Evolutionary conservation across 2,888 invertebrate species (phyloP).

Genomic region (Leptinotarsa tumamoca): DNA sequence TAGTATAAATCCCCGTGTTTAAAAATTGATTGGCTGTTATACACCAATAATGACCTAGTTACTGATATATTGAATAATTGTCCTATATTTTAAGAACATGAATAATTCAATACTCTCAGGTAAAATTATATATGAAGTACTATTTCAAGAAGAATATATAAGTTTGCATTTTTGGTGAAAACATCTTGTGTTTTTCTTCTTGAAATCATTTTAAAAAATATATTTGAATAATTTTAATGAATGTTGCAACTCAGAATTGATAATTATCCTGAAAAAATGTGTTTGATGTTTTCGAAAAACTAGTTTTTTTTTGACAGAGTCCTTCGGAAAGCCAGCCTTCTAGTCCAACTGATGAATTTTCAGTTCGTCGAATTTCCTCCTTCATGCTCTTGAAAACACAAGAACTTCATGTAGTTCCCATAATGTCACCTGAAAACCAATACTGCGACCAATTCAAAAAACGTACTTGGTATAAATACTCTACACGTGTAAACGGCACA

Average conservation of each 20-base stretch:
- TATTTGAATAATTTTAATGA: no score
- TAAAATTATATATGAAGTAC: no score
- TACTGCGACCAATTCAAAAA: conserved; percentile 63
- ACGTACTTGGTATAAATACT: conserved; percentile 75
- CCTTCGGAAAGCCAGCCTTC: conserved; percentile 65
- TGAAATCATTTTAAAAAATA: no score
- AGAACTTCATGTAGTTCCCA: conserved; percentile 54
- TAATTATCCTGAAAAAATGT: background rate
- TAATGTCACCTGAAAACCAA: conserved; percentile 37
- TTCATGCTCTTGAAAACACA: conserved; percentile 71
- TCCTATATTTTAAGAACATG: no score
- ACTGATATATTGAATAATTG: no score
- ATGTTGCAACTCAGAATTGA: conserved; percentile 1
- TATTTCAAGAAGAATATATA: no score
- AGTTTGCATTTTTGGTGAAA: no score
- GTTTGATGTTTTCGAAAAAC: background rate
- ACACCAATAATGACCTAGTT: no score
- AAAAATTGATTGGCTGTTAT: no score
- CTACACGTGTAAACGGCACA: conserved; percentile 66
- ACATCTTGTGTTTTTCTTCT: no score
- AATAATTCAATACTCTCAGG: no score
- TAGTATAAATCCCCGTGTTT: no score
- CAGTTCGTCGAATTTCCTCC: conserved; percentile 72
- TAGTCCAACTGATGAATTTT: conserved; percentile 68
- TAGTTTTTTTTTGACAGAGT: conserved; percentile 56